Base-by-base conservation (phyloP, 2,113 vertebrate genomes). In the Cyprinodon brontotheroides region DNA sequence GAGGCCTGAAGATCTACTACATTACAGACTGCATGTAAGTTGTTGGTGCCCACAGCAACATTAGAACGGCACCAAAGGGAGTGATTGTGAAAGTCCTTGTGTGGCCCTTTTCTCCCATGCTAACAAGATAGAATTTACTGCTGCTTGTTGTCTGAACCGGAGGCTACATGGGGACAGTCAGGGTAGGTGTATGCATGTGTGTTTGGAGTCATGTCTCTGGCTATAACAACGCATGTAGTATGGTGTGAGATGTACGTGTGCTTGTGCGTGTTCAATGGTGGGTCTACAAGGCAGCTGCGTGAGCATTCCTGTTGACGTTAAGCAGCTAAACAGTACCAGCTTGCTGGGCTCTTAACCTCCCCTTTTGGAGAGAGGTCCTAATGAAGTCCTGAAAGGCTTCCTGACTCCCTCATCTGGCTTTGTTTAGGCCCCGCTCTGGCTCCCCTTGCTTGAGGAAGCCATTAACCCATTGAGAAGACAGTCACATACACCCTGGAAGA, bases 311-410 rank as follows among this genome's bases (percentile, higher is more conserved):
- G 92, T 94, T 94, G 94, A 94, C 78, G 86, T 93, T 91, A 92
- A 92, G 90, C 92, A 92, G 91, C 91, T 95, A 95, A 94, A 93
- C 92, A 94, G 93, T 93, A 93, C 93, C 94, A 95, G 93, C 93
- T 94, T 94, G 93, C 89, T 70, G 85, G 89, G 91, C 87, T 91
- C 92, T 92, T 93, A 94, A 91, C 93, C 92, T 93, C 88, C 92
- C 87, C 91, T 92, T 83, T 81, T 74, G 79, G 85, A 89, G 87
- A 91, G 92, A 80, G 83, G 86, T 89, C 86, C 92, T 94, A 95
- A 94, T 94, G 93, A 95, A 95, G 93, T 94, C 94, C 93, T 94
- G 93, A 93, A 94, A 94, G 91, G 92, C 92, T 94, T 94, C 93
- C 94, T 94, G 93, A 91, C 87, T 91, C 88, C 67, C 87, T 94